Conservation (phyloP, 2,888 invertebrate genomes). For the Dione juno region DNA sequence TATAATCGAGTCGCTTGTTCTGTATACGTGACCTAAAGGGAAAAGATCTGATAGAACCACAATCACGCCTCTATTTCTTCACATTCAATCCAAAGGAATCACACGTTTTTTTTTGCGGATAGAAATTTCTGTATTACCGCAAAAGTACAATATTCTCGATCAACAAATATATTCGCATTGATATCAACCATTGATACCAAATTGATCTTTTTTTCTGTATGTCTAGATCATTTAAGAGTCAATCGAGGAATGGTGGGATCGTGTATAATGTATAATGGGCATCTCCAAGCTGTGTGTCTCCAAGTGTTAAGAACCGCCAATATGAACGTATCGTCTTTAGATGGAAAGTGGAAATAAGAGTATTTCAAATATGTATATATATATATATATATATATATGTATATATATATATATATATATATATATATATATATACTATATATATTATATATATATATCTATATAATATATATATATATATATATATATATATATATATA, state of each 20-base stretch:
- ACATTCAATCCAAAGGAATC: conserved; percentile 42
- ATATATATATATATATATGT: too few relatives aligned
- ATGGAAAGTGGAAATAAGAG: too few relatives aligned
- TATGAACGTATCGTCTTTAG: too few relatives aligned
- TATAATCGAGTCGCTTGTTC: neutral
- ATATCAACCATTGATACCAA: neutral
- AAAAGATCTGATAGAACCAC: conserved; percentile 35
- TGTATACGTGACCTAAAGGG: conserved; percentile 26
- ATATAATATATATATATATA: too few relatives aligned
- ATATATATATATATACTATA: too few relatives aligned
- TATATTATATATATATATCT: too few relatives aligned
- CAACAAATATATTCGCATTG: conserved; percentile 13
- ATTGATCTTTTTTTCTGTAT: neutral
- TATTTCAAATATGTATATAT: too few relatives aligned
- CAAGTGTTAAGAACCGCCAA: too few relatives aligned
- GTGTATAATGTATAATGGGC: too few relatives aligned
- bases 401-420: too few relatives aligned
- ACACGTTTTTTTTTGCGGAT: conserved; percentile 25
- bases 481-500: too few relatives aligned
- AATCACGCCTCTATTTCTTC: conserved; percentile 40
- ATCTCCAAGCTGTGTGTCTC: too few relatives aligned
- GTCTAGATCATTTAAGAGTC: neutral
- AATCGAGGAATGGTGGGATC: neutral
- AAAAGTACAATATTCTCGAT: conserved; percentile 21
- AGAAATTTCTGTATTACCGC: conserved; percentile 33